These are phyloP conservation scores for Agapetus fuscipes DNA, from an alignment of 2,888 invertebrate genomes.

Conservation along the genomic window DNA sequence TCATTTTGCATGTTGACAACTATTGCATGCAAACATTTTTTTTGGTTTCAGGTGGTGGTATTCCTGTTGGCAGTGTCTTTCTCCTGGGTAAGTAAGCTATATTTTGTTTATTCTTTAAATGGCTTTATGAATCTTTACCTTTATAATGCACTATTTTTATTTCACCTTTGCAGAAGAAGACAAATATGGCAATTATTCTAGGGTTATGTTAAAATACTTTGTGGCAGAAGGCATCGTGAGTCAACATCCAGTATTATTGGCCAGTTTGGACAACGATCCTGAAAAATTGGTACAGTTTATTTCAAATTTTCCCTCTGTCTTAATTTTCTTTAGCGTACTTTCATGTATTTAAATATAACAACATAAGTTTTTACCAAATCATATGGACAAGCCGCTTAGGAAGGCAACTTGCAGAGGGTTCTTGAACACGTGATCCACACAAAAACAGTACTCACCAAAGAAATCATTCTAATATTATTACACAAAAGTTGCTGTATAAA, in stretches of 20 bases:
- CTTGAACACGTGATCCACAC: too few species aligned
- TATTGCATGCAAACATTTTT: too few species aligned
- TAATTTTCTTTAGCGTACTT: too few species aligned
- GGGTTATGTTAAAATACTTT: conserved; percentile 72
- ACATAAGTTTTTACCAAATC: too few species aligned
- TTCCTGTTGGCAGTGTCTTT: conserved; percentile 33
- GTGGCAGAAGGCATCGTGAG: conserved; percentile 78
- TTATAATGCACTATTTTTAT: background rate
- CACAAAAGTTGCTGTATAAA: too few species aligned
- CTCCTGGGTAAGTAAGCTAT: conserved; percentile 33
- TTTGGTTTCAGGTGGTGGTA: conserved; percentile 35
- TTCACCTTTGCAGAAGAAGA: conserved; percentile 69
- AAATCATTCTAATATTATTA: too few species aligned
- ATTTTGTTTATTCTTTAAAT: background rate
- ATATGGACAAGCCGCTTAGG: too few species aligned
- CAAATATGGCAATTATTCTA: conserved; percentile 63
- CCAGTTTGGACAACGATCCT: conserved; percentile 62
- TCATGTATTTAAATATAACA: too few species aligned
- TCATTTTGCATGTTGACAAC: too few species aligned
- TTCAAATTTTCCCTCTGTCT: too few species aligned
- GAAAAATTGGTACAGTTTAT: conserved; percentile 52
- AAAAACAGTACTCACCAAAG: too few species aligned
- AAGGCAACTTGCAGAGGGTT: too few species aligned
- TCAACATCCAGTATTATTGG: conserved; percentile 63
- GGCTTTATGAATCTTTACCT: background rate